Percentiles rank a stretch among this genome's conserved stretches.
phyloP scores from a whole-genome alignment of 2,888 invertebrate genomes.

The Ischnus inquisitorius region DNA sequence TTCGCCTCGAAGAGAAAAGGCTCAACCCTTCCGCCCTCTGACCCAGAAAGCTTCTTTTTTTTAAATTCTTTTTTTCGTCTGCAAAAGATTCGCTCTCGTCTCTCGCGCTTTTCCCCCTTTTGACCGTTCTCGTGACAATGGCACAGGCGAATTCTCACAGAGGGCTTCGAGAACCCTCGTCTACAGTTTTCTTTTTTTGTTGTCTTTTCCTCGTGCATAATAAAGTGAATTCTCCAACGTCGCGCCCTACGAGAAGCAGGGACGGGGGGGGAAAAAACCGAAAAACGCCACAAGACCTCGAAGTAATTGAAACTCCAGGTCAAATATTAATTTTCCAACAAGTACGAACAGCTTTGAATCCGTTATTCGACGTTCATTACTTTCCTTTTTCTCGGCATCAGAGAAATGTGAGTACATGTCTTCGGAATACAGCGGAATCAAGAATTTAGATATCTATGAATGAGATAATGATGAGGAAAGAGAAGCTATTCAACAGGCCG shows the following conservation, averaged over 20 bases:
- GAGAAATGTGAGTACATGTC: neutral
- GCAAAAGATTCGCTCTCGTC: conserved; percentile 24
- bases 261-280: neutral
- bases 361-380: neutral
- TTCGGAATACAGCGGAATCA: neutral
- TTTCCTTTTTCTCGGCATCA: neutral
- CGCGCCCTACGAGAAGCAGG: neutral
- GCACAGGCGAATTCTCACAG: conserved; percentile 47
- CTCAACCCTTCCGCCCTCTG: conserved; percentile 53
- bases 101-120: conserved; percentile 27
- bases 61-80: conserved; percentile 16
- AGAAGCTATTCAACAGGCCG: conserved; percentile 25
- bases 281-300: neutral
- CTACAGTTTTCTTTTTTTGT: conserved; percentile 26
- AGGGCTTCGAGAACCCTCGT: conserved; percentile 33
- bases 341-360: neutral
- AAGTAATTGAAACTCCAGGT: neutral
- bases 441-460: neutral
- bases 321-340: neutral
- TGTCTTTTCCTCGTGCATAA: conserved; percentile 29
- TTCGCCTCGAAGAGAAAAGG: conserved; percentile 58
- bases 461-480: neutral
- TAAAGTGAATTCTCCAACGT: conserved; percentile 47
- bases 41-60: conserved; percentile 59
- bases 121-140: conserved; percentile 48